Evolutionary conservation across 2,888 invertebrate genomes (phyloP).

Genomic region (Apeira syringaria): DNA sequence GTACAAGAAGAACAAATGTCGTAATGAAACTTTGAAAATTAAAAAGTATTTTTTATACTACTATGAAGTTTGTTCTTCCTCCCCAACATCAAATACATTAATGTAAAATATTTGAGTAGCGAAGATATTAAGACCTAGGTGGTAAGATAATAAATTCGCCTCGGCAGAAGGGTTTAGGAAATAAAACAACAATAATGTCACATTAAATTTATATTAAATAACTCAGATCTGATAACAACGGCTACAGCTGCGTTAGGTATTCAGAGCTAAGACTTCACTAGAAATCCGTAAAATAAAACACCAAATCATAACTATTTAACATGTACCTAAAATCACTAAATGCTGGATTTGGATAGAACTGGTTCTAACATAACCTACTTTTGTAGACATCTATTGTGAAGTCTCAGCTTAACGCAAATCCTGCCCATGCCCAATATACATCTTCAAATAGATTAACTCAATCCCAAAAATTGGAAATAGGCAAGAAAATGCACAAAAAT

Average conservation of each 20-base stretch:
- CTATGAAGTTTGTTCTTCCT: no score
- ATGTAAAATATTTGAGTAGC: no score
- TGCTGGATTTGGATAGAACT: no score
- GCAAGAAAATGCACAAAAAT: conserved; percentile 32
- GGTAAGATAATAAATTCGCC: conserved; percentile 43
- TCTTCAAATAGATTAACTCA: conserved; percentile 2
- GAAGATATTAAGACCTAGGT: no score
- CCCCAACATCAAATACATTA: no score
- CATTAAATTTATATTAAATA: conserved; percentile 79
- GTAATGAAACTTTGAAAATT: no score
- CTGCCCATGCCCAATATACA: conserved; percentile 25
- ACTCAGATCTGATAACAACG: conserved; percentile 72
- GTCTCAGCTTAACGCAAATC: conserved; percentile 9
- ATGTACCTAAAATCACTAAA: no score
- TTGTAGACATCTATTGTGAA: conserved; percentile 10
- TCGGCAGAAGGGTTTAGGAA: conserved; percentile 43
- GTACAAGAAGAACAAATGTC: no score
- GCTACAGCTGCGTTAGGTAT: conserved; percentile 43
- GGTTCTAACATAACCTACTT: not conserved
- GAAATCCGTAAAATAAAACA: not conserved
- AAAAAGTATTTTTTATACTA: no score
- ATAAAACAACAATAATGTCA: conserved; percentile 76
- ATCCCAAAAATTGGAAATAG: conserved; percentile 24
- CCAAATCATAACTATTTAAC: no score
- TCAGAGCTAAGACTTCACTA: conserved; percentile 13